Base-by-base conservation (phyloP, 2,113 vertebrate species). In the Sporophila hypoxantha region DNA sequence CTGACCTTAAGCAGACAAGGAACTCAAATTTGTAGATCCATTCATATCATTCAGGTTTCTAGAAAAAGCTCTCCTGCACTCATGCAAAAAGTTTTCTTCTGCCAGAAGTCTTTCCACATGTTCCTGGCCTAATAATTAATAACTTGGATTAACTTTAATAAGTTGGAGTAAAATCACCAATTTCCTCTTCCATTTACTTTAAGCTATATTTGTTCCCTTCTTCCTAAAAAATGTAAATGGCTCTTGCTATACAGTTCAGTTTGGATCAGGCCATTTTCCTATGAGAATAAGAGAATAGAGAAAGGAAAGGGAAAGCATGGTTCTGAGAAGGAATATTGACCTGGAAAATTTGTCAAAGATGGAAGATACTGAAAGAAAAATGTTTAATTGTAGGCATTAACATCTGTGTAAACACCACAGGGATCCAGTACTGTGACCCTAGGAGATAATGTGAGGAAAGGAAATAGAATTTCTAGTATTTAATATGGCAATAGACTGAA, bases 211-310 rank as follows among this genome's bases (percentile, higher is more conserved):
- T 6, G 3, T 9, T 10, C 10, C 10, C 50, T 68, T 77, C 34
- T 73, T 65, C 42, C 59, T 34, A 52, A 56, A 85, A 77, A 61
- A 70, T 11, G 12, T 49, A 46, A 62, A 60, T 25, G 12, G 4
- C 5, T 67, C 49, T 60, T 77, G n/a, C 9, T 0, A 0, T 37
- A 22, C 1, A 39, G 26, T 75, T 81, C 13, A n/a, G 1, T 32
- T 12, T 37, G 15, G 10, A 67, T 87, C 36, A 75, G 9, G 67
- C 50, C 12, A 52, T 61, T n/a, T 36, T 13, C 7, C 7, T n/a
- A 4, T 19, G 9, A 13, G 29, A 73, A 61, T 22, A 9, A 55
- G 39, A 57, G 13, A 76, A 57, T 50, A 44, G 75, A 67, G 9
- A 49, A 66, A 34, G 7, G 14, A 69, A 67, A 65, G 61, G 62